These are phyloP conservation scores for Hippolais icterina DNA, from an alignment of 2,113 vertebrate species.

Conservation along the genomic window DNA sequence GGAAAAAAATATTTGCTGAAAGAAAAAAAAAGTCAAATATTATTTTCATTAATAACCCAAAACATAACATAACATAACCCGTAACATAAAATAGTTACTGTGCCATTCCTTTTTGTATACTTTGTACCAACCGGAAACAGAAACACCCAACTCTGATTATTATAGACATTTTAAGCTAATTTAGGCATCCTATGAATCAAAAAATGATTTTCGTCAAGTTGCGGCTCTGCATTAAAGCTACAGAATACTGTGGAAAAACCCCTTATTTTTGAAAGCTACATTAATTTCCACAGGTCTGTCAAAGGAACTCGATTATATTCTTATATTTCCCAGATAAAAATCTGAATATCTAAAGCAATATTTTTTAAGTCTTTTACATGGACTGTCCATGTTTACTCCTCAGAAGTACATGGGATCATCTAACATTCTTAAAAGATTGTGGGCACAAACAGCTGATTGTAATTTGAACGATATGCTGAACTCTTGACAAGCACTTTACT, in stretches of 20 bases:
- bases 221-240: background rate
- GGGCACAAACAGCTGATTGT: background rate
- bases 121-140: background rate
- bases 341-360: background rate
- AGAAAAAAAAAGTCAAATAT: background rate
- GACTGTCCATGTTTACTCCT: background rate
- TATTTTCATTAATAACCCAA: background rate
- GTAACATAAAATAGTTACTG: background rate
- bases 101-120: background rate
- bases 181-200: background rate
- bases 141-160: background rate
- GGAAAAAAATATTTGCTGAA: background rate
- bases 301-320: background rate
- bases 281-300: background rate
- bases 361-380: background rate
- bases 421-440: background rate
- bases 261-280: background rate
- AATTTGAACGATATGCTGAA: background rate
- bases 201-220: background rate
- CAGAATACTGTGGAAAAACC: background rate
- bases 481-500: background rate
- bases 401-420: background rate
- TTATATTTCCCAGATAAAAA: background rate
- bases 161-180: background rate
- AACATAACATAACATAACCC: too few relatives aligned